phyloP scores from a whole-genome alignment of 1,140 invertebrate genomes.

The Atta colombica region DNA sequence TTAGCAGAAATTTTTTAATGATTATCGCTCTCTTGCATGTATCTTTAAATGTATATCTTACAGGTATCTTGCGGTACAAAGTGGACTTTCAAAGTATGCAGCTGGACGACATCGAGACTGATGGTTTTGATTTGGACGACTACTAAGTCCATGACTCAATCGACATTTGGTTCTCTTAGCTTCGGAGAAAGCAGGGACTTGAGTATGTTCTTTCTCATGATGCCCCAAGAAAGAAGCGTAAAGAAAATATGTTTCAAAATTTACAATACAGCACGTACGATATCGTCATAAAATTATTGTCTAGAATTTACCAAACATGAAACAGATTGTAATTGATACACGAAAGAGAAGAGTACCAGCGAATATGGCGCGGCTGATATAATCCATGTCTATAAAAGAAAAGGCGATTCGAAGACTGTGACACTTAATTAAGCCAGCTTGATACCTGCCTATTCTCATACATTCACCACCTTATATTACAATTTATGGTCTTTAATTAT shows the following conservation, averaged over 20 bases:
- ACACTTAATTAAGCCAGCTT: conserved; percentile 85
- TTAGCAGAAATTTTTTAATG: conserved; percentile 15
- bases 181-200: conserved; percentile 59
- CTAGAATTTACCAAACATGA: conserved; percentile 67
- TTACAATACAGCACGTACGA: conserved; percentile 66
- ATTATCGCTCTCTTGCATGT: conserved; percentile 14
- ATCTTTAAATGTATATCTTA: conserved; percentile 80
- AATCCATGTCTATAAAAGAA: conserved; percentile 70
- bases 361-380: conserved; percentile 62
- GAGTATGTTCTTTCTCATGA: conserved; percentile 61
- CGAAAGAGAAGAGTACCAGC: conserved; percentile 64
- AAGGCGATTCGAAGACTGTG: conserved; percentile 81
- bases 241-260: conserved; percentile 66
- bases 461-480: conserved; percentile 79
- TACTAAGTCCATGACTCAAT: conserved; percentile 89
- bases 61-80: conserved; percentile 98
- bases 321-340: conserved; percentile 64
- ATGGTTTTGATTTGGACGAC: conserved; percentile 97
- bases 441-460: conserved; percentile 85
- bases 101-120: conserved; percentile 93
- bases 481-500: conserved; percentile 78
- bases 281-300: conserved; percentile 66
- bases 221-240: conserved; percentile 64
- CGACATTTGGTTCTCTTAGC: conserved; percentile 69
- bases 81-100: conserved; percentile 99